A percentile compares a stretch with the other conserved stretches of the same genome.
These are phyloP conservation scores for Chionomys nivalis DNA, from an alignment of 2,113 vertebrate species.

Conservation along the genomic window DNA sequence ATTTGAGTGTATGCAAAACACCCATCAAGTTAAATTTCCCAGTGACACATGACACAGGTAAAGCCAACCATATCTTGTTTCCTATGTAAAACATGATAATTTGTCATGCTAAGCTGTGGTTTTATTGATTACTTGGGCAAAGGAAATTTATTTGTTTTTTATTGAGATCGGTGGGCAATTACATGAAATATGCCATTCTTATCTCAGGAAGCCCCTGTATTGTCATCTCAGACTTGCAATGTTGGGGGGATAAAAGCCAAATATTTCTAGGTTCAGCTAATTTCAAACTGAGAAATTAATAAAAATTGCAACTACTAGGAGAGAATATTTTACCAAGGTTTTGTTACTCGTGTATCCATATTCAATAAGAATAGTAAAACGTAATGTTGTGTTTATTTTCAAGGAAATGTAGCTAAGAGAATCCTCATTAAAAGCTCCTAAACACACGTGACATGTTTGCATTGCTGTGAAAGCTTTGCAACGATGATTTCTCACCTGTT, in stretches of 20 bases:
- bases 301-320: neutral
- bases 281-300: conserved; percentile 22
- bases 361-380: conserved; percentile 22
- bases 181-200: neutral
- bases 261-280: neutral
- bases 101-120: conserved; percentile 21
- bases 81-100: conserved; percentile 60
- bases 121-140: neutral
- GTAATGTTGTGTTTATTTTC: conserved; percentile 16
- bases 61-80: conserved; percentile 41
- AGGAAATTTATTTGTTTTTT: neutral
- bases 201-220: neutral
- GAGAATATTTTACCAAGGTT: neutral
- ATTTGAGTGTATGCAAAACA: conserved; percentile 62
- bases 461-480: neutral
- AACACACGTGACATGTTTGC: neutral
- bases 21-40: conserved; percentile 62
- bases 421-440: neutral
- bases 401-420: neutral
- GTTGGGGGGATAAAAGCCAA: neutral
- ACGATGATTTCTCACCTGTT: neutral
- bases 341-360: neutral
- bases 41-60: neutral
- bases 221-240: neutral
- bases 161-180: neutral